phyloP scores from a whole-genome alignment of 2,797 vertebrate species.

The Zenarchopterus dispar region DNA sequence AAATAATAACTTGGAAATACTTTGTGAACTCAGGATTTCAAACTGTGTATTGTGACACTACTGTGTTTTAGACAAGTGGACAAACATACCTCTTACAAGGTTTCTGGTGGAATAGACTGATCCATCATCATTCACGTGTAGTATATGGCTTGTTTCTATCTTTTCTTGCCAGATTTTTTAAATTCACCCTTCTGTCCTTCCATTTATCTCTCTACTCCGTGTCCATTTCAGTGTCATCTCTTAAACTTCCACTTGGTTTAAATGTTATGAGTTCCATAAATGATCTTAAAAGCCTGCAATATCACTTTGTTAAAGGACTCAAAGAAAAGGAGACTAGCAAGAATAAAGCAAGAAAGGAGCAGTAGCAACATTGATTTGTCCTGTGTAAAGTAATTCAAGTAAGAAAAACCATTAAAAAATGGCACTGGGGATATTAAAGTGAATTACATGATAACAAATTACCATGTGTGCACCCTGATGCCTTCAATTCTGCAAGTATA shows the following conservation, averaged over 20 bases:
- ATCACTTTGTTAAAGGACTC: slow-evolving; percentile 64
- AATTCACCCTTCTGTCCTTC: slow-evolving; percentile 37
- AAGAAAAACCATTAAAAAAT: slow-evolving; percentile 79
- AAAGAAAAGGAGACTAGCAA: slow-evolving; percentile 48
- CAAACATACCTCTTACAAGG: no score
- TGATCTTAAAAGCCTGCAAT: slow-evolving; percentile 77
- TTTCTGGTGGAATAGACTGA: no score
- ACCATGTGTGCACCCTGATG: slow-evolving; percentile 65
- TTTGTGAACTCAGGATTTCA: no score
- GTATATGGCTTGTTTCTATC: no score
- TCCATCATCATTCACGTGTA: no score
- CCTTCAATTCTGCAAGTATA: slow-evolving; percentile 71
- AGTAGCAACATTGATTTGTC: slow-evolving; percentile 53
- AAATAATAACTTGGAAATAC: no score
- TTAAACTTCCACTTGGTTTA: slow-evolving; percentile 69
- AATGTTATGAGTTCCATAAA: slow-evolving; percentile 82
- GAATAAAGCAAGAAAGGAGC: slow-evolving; percentile 9
- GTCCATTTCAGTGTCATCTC: slow-evolving; percentile 53
- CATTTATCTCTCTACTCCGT: slow-evolving; percentile 42
- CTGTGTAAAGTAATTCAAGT: slow-evolving; percentile 59
- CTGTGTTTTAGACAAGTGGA: no score
- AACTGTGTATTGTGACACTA: no score
- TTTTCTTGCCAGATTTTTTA: slow-evolving; percentile 22
- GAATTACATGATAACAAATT: slow-evolving; percentile 85
- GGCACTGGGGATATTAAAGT: slow-evolving; percentile 80